These are phyloP conservation scores for Caiman crocodilus DNA, from an alignment of 2,797 vertebrate species.

Conservation along the genomic window DNA sequence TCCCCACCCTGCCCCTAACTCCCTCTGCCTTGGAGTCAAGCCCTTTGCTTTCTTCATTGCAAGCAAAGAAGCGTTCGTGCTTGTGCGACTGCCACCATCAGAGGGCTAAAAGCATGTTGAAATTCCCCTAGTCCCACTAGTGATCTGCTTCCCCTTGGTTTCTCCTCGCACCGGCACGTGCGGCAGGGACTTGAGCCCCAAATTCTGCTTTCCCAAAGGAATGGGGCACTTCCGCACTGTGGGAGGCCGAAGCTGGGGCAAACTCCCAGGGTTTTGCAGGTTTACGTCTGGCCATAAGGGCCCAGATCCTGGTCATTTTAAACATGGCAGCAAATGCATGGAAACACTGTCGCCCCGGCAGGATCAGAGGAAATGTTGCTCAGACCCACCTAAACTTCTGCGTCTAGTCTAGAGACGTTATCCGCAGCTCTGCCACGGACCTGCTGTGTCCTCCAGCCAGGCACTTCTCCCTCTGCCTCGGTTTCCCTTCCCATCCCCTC, in stretches of 20 bases:
- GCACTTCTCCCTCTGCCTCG: neutral
- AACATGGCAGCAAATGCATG: neutral
- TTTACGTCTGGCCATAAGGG: neutral
- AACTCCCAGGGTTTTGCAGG: rapidly evolving
- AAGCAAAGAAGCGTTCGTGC: neutral
- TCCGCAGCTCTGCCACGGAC: neutral
- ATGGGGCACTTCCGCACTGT: too few relatives aligned
- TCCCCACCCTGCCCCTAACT: neutral
- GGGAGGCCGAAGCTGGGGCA: too few relatives aligned
- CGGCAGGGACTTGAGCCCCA: too few relatives aligned
- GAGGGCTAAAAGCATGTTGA: neutral
- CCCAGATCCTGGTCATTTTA: neutral
- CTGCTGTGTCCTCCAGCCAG: neutral
- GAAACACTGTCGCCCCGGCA: too few relatives aligned
- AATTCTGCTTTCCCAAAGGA: too few relatives aligned
- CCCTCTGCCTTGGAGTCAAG: neutral
- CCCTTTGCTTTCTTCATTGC: neutral
- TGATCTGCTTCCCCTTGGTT: neutral
- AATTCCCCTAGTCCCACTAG: neutral
- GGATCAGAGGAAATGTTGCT: neutral
- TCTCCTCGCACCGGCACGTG: neutral
- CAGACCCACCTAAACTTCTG: neutral
- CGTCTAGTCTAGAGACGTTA: neutral
- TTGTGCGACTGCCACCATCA: neutral
- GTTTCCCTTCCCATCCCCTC: neutral